Evolutionary conservation across 2,797 vertebrate genomes (phyloP).

Genomic region (Cryptoblepharus egeriae): DNA sequence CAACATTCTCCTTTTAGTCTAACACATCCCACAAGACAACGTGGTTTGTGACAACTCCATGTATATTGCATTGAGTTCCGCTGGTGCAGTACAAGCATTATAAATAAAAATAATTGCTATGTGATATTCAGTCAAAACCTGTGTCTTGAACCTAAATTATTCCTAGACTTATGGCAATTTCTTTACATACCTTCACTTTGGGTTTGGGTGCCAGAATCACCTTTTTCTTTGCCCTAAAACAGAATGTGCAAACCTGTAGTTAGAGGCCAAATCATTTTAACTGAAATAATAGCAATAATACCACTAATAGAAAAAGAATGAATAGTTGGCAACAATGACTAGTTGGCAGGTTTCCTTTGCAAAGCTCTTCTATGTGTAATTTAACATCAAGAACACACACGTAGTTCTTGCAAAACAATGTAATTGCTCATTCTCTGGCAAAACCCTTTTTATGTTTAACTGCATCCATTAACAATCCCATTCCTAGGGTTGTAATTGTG

Average conservation of each 20-base stretch:
- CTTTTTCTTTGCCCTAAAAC: constrained; percentile 90
- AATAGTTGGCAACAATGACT: background rate
- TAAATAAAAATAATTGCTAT: background rate
- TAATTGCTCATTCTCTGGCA: background rate
- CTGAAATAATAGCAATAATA: background rate
- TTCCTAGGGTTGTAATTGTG: background rate
- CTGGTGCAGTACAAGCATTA: background rate
- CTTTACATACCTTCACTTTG: constrained; percentile 87
- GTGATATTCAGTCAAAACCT: background rate
- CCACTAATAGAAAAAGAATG: no score
- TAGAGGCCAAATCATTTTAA: background rate
- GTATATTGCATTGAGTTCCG: background rate
- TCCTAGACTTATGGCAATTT: background rate
- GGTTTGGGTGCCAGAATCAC: constrained; percentile 88
- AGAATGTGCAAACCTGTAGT: constrained; percentile 1
- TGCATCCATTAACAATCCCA: background rate
- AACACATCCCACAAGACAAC: background rate
- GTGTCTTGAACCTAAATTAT: background rate
- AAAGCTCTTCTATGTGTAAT: background rate
- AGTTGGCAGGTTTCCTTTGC: background rate
- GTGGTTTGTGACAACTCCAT: background rate
- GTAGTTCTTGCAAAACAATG: background rate
- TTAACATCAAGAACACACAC: background rate
- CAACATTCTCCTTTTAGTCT: no score
- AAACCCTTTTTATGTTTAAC: background rate